Evolutionary conservation across 2,113 vertebrate genomes (phyloP).

Genomic region (Brachypteracias leptosomus): DNA sequence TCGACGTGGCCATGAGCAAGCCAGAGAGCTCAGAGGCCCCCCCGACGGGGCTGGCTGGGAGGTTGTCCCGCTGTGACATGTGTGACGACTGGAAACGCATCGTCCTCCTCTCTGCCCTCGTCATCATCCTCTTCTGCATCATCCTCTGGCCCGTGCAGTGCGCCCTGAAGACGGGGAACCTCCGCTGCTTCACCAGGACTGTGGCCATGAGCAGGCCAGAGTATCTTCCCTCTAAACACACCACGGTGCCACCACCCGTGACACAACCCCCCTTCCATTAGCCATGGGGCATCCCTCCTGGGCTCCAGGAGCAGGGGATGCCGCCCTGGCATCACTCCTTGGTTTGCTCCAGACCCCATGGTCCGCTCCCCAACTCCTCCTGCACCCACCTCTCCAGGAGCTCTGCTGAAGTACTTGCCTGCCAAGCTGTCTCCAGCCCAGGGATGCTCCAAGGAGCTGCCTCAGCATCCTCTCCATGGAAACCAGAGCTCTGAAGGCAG

Average conservation of each 20-base stretch:
- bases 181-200: constrained; percentile 74
- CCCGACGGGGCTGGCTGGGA: not conserved
- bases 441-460: not conserved
- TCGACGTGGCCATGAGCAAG: constrained; percentile 88
- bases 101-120: constrained; percentile 75
- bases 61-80: constrained; percentile 58
- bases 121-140: constrained; percentile 82
- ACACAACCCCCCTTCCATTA: not conserved
- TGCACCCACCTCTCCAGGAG: not conserved
- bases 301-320: not conserved
- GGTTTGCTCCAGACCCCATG: not conserved
- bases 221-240: not conserved
- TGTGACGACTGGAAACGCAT: constrained; percentile 86
- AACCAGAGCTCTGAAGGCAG: not conserved
- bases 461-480: not conserved
- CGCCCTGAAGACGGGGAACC: constrained; percentile 82
- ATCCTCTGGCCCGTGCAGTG: constrained; percentile 93
- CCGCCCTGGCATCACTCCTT: not conserved
- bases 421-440: not conserved
- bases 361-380: accelerated
- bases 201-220: not conserved
- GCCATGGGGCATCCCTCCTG: too few species aligned
- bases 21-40: not conserved
- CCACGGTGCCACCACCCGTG: accelerated
- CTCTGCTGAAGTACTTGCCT: not conserved